phyloP scores from a whole-genome alignment of 53 echinoderm and acorn worm genomes.

The Temnopleurus reevesii region DNA sequence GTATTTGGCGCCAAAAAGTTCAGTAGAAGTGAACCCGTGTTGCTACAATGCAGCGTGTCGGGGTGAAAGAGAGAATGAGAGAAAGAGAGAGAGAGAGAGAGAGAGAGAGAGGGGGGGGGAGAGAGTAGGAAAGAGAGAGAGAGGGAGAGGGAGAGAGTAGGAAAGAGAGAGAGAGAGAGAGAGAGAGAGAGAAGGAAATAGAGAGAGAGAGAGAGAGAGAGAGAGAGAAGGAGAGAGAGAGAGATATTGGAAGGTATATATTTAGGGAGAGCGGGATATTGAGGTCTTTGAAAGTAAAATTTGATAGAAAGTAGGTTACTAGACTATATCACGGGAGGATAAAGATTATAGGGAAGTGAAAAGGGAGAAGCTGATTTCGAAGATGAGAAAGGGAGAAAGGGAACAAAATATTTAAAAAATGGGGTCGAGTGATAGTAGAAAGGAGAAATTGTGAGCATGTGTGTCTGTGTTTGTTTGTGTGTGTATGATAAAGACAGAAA shows the following conservation, averaged over 20 bases:
- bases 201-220: not conserved
- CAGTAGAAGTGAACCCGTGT: not conserved
- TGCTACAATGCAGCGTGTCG: not conserved
- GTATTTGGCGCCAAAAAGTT: slow-evolving; percentile 7
- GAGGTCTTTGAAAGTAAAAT: not conserved
- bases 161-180: not conserved
- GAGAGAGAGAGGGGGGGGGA: not conserved
- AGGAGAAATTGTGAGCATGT: no score
- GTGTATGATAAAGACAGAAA: no score
- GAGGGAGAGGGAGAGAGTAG: not conserved
- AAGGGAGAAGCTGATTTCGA: not conserved
- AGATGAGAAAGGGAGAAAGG: no score
- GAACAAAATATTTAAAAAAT: no score
- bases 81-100: not conserved
- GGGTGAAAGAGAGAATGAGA: not conserved
- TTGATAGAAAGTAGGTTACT: not conserved
- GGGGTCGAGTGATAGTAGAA: no score
- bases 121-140: not conserved
- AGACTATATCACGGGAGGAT: not conserved
- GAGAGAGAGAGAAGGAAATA: not conserved
- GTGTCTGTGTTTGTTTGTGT: no score
- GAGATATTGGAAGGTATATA: not conserved
- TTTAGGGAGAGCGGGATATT: not conserved
- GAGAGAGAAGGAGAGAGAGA: not conserved
- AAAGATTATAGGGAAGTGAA: not conserved